phyloP scores from a whole-genome alignment of 1,140 invertebrate species.

The Drosophila elegans region DNA sequence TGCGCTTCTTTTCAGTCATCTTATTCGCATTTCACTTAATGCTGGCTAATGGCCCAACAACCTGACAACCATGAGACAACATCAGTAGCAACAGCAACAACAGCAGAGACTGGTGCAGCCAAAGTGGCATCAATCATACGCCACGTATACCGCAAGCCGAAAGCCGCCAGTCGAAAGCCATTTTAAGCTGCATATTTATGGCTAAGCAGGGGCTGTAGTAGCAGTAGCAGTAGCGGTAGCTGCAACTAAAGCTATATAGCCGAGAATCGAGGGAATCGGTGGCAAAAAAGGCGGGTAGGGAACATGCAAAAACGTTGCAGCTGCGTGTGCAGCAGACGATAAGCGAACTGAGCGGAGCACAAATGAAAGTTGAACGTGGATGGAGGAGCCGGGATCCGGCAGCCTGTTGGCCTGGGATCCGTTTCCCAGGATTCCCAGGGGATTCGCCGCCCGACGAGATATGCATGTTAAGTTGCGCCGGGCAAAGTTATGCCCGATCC shows the following conservation, averaged over 20 bases:
- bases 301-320: slow-evolving; percentile 70
- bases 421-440: slow-evolving; percentile 39
- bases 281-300: slow-evolving; percentile 19
- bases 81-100: slow-evolving; percentile 5
- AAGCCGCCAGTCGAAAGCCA: slow-evolving; percentile 79
- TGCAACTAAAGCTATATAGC: slow-evolving; percentile 21
- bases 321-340: slow-evolving; percentile 74
- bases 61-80: slow-evolving; percentile 39
- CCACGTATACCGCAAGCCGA: slow-evolving; percentile 78
- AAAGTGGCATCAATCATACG: slow-evolving; percentile 77
- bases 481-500: slow-evolving; percentile 71
- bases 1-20: slow-evolving; percentile 11
- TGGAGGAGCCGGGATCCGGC: slow-evolving; percentile 15
- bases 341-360: slow-evolving; percentile 49
- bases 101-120: slow-evolving; percentile 1
- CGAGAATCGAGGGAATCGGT: slow-evolving; percentile 3
- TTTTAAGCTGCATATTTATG: slow-evolving; percentile 82
- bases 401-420: slow-evolving; percentile 18
- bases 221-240: slow-evolving; percentile 38
- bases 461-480: slow-evolving; percentile 78
- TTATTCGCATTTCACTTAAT: slow-evolving; percentile 48
- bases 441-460: slow-evolving; percentile 67
- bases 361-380: slow-evolving; percentile 23
- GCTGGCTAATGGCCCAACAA: slow-evolving; percentile 57
- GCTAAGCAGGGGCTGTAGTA: slow-evolving; percentile 65